Base-by-base conservation (phyloP, 2,888 invertebrate species). In the Unio delphinus region DNA sequence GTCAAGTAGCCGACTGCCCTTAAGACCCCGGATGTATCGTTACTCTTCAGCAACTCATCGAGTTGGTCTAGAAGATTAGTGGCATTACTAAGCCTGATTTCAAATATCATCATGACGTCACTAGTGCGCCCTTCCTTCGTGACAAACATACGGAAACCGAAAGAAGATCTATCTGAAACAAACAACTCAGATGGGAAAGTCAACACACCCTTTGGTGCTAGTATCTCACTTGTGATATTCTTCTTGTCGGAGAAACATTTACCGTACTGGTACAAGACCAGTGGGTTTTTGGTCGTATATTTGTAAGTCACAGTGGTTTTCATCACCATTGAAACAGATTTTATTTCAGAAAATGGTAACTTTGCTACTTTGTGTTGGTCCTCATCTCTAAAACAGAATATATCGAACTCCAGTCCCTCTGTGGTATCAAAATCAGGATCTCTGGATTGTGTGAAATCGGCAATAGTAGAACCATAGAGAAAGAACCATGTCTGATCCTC, bases 301-400 rank as follows among this genome's bases (percentile, higher is more conserved):
- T 75, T 78, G 67, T 77, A 79, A 17, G 84, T 73, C 17, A 79
- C 79, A 23, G 80, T 80, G 64, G 81, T 79, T 20, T 64, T 68
- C 15, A 86, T 45, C 23, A 81, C 61, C 5, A 65, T 68, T 18
- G 85, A 81, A 28, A 74, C 71, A 18, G 65, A 61, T n/a, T 70
- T 59, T 26, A 84, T 45, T 20, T 64, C 65, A 2, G 68, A 64
- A 60, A 74, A 66, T 0, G 78, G 58, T 57, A 66, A 26, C 28
- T 68, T 55, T 58, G 73, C 62, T 20, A 77, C 67, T 6, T 67
- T 68, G 18, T 64, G 69, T 45, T 74, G 67, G 11, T 65, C 73
- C n/a, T 74, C 72, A 73, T 82, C 81, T n/a, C 79, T 76, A 76
- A 81, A 74, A 62, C 86, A 88, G 67, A 89, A 81, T 8, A 89